Base-by-base conservation (phyloP, 2,888 invertebrate species). In the Cistogaster globosa region DNA sequence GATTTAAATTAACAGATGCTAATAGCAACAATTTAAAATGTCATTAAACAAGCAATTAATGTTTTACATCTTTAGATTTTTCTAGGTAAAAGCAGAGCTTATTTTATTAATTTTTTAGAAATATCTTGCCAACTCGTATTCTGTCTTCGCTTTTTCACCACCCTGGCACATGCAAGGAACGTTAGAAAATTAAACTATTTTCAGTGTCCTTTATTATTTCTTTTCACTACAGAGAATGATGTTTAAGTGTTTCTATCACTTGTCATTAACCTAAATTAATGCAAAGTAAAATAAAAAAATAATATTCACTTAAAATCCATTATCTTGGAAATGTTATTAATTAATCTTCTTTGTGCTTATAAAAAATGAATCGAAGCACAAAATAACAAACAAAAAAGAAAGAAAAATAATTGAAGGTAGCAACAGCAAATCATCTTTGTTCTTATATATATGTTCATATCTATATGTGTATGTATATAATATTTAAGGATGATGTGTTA, bases 271-370 rank as follows among this genome's bases (percentile, higher is more conserved):
- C 65, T 53, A 42, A 65, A 80, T 67, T 58, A 51, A 26, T 51
- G 48, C 6, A 32, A 36, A 63, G 22, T 32, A 71, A 78, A 78
- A 32, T 36, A 62, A 74, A 51, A 51, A 51, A 55, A 9, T 60
- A 69, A 36, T 20, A 62, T 38, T 60, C 22, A 38, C 51, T 58
- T 53, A 12, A 67, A 78, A 78, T 68, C 57, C 83, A 68, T 75
- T 55, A 42, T 67, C 76, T 55, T 71, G 36, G 32, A 22, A 32
- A 5, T 62, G 72, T 62, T n/a, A n/a, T n/a, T n/a, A 84, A 80
- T 80, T 84, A 80, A 84, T 84, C 80, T 80, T 26, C 22, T 76
- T 57, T 65, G 20, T 18, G 20, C 38, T 48, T 57, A 22, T 53
- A 20, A 36, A 20, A 36, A 26, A 32, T 71, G 69, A 55, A 16